Percentiles rank a stretch among this genome's conserved stretches.
Evolutionary conservation across 2,888 invertebrate genomes (phyloP).

Genomic region (Drosophila pegasa): DNA sequence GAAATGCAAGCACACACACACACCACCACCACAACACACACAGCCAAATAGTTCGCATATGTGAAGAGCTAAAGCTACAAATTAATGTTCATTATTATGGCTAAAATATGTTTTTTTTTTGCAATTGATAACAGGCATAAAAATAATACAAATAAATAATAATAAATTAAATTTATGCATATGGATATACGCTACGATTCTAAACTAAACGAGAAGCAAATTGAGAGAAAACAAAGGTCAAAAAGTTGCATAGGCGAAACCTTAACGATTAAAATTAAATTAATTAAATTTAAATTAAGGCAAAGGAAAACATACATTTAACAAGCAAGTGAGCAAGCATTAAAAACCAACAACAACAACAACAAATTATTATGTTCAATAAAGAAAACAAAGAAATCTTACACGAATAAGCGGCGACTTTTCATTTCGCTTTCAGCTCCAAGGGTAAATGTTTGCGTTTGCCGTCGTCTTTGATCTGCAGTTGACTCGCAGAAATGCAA

Average conservation of each 20-base stretch:
- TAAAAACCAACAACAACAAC: constrained; percentile 59
- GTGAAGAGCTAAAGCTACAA: constrained; percentile 39
- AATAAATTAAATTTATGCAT: constrained; percentile 66
- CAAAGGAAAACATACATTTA: constrained; percentile 41
- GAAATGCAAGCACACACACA: constrained; percentile 13
- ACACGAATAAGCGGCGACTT: constrained; percentile 47
- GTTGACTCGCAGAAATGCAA: constrained; percentile 52
- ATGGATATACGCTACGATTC: constrained; percentile 72
- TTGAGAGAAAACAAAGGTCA: constrained; percentile 18
- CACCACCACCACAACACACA: constrained; percentile 14
- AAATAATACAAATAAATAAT: constrained; percentile 24
- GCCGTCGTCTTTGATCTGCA: constrained; percentile 54
- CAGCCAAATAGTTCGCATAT: constrained; percentile 42
- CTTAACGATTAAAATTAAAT: constrained; percentile 57
- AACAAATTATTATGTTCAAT: constrained; percentile 84
- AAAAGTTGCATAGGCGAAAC: constrained; percentile 38
- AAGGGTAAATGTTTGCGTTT: constrained; percentile 20
- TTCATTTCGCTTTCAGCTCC: neutral
- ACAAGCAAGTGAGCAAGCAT: constrained; percentile 74
- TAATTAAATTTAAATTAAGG: constrained; percentile 70
- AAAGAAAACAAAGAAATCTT: constrained; percentile 79
- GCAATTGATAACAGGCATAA: constrained; percentile 18
- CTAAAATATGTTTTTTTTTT: constrained; percentile 48
- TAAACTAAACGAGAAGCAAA: constrained; percentile 39
- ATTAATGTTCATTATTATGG: constrained; percentile 70